These are phyloP conservation scores for Schizotus pectinicornis DNA, from an alignment of 2,888 invertebrate genomes.

Conservation along the genomic window DNA sequence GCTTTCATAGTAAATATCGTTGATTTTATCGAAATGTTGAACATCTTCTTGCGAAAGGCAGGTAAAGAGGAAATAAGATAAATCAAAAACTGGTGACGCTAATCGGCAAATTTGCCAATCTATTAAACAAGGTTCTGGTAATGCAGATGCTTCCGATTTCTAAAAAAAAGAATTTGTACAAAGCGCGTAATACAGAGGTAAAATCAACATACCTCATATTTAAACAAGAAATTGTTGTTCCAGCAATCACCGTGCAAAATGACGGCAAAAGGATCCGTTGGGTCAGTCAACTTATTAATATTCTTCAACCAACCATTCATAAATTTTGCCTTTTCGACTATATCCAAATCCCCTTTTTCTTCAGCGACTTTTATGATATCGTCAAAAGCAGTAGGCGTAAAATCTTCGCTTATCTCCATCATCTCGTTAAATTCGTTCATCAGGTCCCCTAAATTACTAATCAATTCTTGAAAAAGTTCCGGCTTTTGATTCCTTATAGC, in stretches of 20 bases:
- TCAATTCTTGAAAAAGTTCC: conserved; percentile 19
- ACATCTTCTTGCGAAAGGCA: conserved; percentile 38
- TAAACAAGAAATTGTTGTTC: conserved; percentile 45
- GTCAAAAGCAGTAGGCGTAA: too few species aligned
- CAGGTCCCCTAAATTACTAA: background rate
- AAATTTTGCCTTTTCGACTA: too few species aligned
- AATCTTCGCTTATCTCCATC: background rate
- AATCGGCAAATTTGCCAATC: conserved; percentile 30
- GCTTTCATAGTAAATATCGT: conserved; percentile 42
- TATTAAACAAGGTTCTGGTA: conserved; percentile 7
- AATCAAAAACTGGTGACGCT: conserved; percentile 36
- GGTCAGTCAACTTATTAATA: conserved; percentile 10
- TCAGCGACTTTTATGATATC: background rate
- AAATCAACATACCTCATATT: conserved; percentile 48
- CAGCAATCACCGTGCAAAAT: conserved; percentile 47
- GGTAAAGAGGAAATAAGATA: conserved; percentile 43
- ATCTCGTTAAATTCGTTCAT: background rate
- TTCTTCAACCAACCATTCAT: background rate
- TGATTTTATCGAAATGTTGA: conserved; percentile 37
- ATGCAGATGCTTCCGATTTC: too few species aligned
- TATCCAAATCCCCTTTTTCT: too few species aligned
- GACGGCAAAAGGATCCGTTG: conserved; percentile 16
- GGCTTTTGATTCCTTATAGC: conserved; percentile 32
- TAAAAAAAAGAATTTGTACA: conserved; percentile 14
- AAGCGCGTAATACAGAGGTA: conserved; percentile 41